Conservation (phyloP, 2,113 vertebrate species). For the Lichenostomus cassidix region DNA sequence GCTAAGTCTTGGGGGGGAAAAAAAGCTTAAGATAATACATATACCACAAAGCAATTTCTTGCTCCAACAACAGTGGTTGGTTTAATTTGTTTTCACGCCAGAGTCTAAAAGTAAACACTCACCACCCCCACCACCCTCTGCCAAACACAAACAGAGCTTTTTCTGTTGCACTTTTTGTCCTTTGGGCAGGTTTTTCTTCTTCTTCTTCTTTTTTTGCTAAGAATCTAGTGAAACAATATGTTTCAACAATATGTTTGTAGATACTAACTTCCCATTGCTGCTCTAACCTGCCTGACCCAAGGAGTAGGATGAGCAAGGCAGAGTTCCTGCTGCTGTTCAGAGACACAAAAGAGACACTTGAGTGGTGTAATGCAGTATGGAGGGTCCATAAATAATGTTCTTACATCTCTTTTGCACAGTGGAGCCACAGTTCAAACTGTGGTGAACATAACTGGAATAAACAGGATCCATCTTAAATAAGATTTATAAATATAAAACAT, state of each 20-base stretch:
- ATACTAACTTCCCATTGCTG: neutral
- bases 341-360: neutral
- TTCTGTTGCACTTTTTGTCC: neutral
- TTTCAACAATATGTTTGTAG: neutral
- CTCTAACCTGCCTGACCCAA: neutral
- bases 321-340: neutral
- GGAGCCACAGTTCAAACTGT: neutral
- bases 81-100: neutral
- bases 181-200: neutral
- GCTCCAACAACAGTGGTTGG: neutral
- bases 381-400: neutral
- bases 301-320: neutral
- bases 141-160: neutral
- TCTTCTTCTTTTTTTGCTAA: neutral
- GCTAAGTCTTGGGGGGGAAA: neutral
- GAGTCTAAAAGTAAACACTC: neutral
- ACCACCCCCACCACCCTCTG: too few species aligned
- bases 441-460: neutral
- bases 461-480: neutral
- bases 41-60: neutral
- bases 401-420: neutral
- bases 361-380: neutral
- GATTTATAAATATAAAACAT: neutral
- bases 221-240: neutral
- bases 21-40: neutral